Conservation (phyloP, 2,888 invertebrate species). For the Neria commutata region DNA sequence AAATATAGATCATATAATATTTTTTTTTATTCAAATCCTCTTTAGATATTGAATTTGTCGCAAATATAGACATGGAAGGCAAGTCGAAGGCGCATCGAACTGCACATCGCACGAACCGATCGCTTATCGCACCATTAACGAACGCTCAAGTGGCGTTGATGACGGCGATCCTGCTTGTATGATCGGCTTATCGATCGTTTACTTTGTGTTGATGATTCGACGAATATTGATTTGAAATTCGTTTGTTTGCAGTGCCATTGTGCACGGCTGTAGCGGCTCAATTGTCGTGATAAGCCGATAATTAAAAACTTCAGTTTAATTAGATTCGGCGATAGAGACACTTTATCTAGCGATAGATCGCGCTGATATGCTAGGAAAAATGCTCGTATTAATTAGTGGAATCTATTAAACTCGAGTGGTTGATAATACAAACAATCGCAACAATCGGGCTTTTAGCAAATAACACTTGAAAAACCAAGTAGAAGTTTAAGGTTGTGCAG, state of each 20-base stretch:
- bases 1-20: too few relatives aligned
- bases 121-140: too few relatives aligned
- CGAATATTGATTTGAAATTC: conserved; percentile 46
- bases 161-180: conserved; percentile 4
- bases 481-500: too few relatives aligned
- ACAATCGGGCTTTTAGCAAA: too few relatives aligned
- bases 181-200: conserved; percentile 23
- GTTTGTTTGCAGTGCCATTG: conserved; percentile 52
- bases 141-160: neutral
- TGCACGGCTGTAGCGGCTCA: conserved; percentile 50
- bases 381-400: conserved; percentile 10
- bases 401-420: conserved; percentile 4
- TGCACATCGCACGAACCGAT: too few relatives aligned
- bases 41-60: too few relatives aligned
- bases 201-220: conserved; percentile 43
- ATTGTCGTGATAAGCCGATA: conserved; percentile 46
- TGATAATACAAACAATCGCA: neutral
- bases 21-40: too few relatives aligned
- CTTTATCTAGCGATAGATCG: neutral
- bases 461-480: too few relatives aligned
- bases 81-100: too few relatives aligned
- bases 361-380: too few relatives aligned
- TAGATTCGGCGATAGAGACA: conserved; percentile 38
- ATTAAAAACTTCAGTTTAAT: conserved; percentile 32
- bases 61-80: too few relatives aligned